These are phyloP conservation scores for Heliconius eleuchia DNA, from an alignment of 1,140 invertebrate species.

Conservation along the genomic window DNA sequence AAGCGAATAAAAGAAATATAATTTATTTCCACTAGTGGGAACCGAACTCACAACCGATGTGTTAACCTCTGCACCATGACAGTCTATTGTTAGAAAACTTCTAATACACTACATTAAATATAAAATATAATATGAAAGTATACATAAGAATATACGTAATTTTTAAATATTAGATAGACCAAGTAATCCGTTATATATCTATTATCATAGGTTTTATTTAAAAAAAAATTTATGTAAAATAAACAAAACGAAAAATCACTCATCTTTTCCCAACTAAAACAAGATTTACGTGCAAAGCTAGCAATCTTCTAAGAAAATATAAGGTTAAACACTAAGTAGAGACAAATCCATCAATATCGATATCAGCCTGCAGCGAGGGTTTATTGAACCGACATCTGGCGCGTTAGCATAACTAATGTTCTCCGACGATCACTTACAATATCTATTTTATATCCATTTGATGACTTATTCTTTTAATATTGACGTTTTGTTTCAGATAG, in stretches of 20 bases:
- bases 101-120: too few relatives aligned
- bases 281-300: background rate
- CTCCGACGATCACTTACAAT: slow-evolving; percentile 49
- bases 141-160: too few relatives aligned
- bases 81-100: too few relatives aligned
- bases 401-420: slow-evolving; percentile 59
- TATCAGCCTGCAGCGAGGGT: slow-evolving; percentile 42
- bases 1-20: too few relatives aligned
- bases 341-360: slow-evolving; percentile 26
- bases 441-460: slow-evolving; percentile 36
- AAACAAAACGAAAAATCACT: background rate
- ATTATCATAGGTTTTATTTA: too few relatives aligned
- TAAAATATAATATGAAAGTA: too few relatives aligned
- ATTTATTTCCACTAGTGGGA: too few relatives aligned
- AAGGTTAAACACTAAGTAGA: slow-evolving; percentile 9
- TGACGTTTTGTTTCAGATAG: background rate
- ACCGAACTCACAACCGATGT: too few relatives aligned
- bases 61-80: too few relatives aligned
- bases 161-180: too few relatives aligned
- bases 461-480: slow-evolving; percentile 27
- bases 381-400: slow-evolving; percentile 59
- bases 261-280: background rate
- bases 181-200: too few relatives aligned
- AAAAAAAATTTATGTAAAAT: too few relatives aligned
- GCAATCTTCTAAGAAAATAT: slow-evolving; percentile 14